Evolutionary conservation across 2,888 invertebrate species (phyloP).

Genomic region (Drosophila borborema): DNA sequence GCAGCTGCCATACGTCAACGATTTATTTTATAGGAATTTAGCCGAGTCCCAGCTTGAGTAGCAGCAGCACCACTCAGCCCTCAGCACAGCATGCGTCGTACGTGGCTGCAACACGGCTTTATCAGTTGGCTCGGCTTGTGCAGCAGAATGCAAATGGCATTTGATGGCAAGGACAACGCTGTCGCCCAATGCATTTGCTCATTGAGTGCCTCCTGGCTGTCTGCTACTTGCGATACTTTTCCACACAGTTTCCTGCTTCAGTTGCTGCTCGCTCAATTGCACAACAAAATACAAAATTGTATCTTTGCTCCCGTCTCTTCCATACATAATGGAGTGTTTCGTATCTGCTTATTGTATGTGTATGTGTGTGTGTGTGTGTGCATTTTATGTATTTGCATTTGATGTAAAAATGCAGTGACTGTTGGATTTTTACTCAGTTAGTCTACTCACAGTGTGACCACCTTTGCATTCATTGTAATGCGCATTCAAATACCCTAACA

Average conservation of each 20-base stretch:
- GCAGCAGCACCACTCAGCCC: neutral
- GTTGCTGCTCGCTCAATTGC: conserved; percentile 76
- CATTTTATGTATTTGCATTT: conserved; percentile 9
- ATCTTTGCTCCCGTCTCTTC: conserved; percentile 37
- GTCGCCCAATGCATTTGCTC: conserved; percentile 60
- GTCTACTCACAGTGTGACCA: conserved; percentile 30
- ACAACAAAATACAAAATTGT: conserved; percentile 74
- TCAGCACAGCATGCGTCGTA: conserved; percentile 5
- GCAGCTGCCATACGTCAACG: conserved; percentile 61
- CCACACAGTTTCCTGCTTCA: conserved; percentile 65
- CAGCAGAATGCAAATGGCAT: conserved; percentile 56
- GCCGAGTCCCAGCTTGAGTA: conserved; percentile 4
- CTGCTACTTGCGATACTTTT: conserved; percentile 39
- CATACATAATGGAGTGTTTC: conserved; percentile 57
- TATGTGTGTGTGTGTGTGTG: conserved; percentile 10
- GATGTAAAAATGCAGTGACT: conserved; percentile 38
- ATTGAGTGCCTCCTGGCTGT: conserved; percentile 62
- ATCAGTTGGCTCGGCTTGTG: conserved; percentile 46
- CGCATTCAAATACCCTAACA: conserved; percentile 21
- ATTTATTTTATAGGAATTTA: conserved; percentile 62
- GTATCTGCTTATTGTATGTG: conserved; percentile 3
- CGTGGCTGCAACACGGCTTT: conserved; percentile 46
- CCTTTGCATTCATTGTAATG: conserved; percentile 3
- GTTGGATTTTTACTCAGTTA: conserved; percentile 39
- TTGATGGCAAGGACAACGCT: conserved; percentile 58